Evolutionary conservation across 2,888 invertebrate genomes (phyloP).

Genomic region (Sussaba pulchella): DNA sequence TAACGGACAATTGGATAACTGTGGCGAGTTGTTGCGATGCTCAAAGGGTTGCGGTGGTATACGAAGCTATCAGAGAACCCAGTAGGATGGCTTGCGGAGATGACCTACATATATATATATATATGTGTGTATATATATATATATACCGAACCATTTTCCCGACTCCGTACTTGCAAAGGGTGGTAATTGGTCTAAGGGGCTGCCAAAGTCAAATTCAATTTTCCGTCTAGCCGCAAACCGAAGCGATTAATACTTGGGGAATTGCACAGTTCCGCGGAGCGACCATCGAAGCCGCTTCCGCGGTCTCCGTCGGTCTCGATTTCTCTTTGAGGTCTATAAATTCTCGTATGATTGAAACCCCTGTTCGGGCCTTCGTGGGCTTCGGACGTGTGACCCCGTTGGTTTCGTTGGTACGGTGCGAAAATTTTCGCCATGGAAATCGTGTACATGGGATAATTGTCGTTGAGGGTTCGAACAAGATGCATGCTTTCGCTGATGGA

Average conservation of each 20-base stretch:
- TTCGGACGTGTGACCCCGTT: neutral
- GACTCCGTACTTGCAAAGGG: slow-evolving; percentile 61
- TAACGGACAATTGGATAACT: slow-evolving; percentile 66
- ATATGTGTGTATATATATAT: neutral
- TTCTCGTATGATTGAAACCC: neutral
- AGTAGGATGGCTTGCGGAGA: slow-evolving; percentile 29
- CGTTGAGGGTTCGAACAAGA: too few relatives aligned
- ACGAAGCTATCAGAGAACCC: slow-evolving; percentile 39
- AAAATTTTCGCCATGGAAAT: neutral
- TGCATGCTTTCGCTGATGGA: too few relatives aligned
- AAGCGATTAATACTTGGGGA: slow-evolving; percentile 66
- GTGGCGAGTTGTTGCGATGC: slow-evolving; percentile 66
- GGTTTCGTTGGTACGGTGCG: neutral
- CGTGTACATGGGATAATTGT: neutral
- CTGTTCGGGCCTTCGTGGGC: neutral
- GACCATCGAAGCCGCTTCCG: slow-evolving; percentile 24
- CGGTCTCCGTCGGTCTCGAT: neutral
- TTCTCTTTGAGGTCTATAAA: neutral
- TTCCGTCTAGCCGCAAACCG: slow-evolving; percentile 70
- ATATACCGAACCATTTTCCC: slow-evolving; percentile 42
- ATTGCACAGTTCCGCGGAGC: slow-evolving; percentile 20
- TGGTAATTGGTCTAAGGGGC: slow-evolving; percentile 74
- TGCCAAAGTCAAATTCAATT: slow-evolving; percentile 72
- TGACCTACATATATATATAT: neutral
- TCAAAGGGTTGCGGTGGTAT: slow-evolving; percentile 73